A percentile compares a stretch with the other conserved stretches of the same genome.
Evolutionary conservation across 2,888 invertebrate genomes (phyloP).

Genomic region (Pogonocherus hispidulus): DNA sequence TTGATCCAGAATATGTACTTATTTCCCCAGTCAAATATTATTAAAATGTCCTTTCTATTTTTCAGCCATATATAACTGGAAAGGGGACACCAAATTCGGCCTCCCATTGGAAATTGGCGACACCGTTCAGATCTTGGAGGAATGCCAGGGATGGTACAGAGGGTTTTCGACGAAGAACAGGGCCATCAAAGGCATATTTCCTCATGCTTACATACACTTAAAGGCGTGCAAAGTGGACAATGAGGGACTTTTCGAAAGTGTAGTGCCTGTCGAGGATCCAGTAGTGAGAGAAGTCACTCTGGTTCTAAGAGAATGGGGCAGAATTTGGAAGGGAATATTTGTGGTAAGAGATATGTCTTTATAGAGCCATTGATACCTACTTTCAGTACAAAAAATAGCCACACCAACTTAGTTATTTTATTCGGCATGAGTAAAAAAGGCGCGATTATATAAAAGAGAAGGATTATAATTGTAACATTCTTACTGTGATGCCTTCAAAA

Average conservation of each 20-base stretch:
- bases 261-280: constrained; percentile 85
- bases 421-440: too few species aligned
- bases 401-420: too few species aligned
- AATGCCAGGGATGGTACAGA: constrained; percentile 91
- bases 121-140: constrained; percentile 91
- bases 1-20: too few species aligned
- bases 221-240: constrained; percentile 86
- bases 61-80: constrained; percentile 93
- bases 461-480: too few species aligned
- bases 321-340: constrained; percentile 92
- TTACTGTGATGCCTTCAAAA: too few species aligned
- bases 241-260: constrained; percentile 81
- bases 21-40: too few species aligned
- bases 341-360: constrained; percentile 76
- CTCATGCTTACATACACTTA: constrained; percentile 83
- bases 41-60: constrained; percentile 52
- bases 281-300: constrained; percentile 93
- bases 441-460: too few species aligned
- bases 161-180: constrained; percentile 86
- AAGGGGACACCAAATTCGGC: constrained; percentile 84
- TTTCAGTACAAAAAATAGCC: too few species aligned
- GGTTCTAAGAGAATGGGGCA: constrained; percentile 93
- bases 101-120: constrained; percentile 92
- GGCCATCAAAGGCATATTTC: constrained; percentile 81
- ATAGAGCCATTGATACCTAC: too few species aligned